phyloP scores from a whole-genome alignment of 2,797 vertebrate species.

The Ctenosaura bakeri region DNA sequence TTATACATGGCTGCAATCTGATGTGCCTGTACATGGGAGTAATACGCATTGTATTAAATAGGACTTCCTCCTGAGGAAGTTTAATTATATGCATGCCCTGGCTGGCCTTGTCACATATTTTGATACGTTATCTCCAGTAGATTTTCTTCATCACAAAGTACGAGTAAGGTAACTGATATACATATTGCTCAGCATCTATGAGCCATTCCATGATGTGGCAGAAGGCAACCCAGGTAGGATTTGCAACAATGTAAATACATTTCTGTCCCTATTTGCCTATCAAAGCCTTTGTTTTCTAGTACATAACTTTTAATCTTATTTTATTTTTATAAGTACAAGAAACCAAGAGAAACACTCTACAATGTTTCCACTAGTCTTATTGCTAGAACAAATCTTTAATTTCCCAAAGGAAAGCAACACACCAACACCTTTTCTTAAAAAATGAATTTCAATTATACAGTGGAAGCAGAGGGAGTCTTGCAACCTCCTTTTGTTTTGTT shows the following conservation, averaged over 20 bases:
- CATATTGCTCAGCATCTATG: constrained; percentile 56
- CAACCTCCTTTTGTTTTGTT: constrained; percentile 40
- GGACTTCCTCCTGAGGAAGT: background rate
- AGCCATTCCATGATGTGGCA: constrained; percentile 60
- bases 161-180: constrained; percentile 40
- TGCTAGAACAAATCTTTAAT: constrained; percentile 63
- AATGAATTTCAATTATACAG: constrained; percentile 65
- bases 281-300: constrained; percentile 53
- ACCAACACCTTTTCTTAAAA: constrained; percentile 39
- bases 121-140: background rate
- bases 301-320: constrained; percentile 27
- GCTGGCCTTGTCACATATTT: background rate
- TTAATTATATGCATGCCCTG: no score
- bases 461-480: constrained; percentile 52
- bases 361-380: constrained; percentile 53
- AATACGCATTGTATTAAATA: background rate
- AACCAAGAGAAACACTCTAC: constrained; percentile 29
- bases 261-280: constrained; percentile 41
- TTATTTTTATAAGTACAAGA: constrained; percentile 32
- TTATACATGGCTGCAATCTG: background rate
- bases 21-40: background rate
- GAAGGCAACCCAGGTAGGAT: constrained; percentile 51
- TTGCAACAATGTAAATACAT: constrained; percentile 57
- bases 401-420: constrained; percentile 56
- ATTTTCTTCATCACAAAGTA: background rate